Evolutionary conservation across 2,113 vertebrate genomes (phyloP).

Genomic region (Otolemur garnettii): DNA sequence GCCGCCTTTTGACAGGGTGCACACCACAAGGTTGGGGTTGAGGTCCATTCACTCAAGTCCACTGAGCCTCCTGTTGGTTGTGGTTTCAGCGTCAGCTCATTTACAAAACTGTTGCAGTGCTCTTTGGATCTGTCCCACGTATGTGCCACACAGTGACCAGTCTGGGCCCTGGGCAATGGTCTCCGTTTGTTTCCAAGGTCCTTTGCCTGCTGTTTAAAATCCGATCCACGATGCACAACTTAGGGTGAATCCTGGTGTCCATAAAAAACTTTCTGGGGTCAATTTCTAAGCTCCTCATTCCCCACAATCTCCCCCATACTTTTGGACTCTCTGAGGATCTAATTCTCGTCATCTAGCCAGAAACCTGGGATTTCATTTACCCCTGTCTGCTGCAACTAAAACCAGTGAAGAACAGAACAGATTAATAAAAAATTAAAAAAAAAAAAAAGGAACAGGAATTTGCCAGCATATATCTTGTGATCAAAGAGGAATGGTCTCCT

Average conservation of each 20-base stretch:
- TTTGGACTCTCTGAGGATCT: not conserved
- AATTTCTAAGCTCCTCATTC: not conserved
- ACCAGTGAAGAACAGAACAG: not conserved
- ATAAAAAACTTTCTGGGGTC: not conserved
- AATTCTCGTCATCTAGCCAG: not conserved
- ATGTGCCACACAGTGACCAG: not conserved
- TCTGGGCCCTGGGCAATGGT: not conserved
- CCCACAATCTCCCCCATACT: not conserved
- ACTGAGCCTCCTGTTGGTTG: not conserved
- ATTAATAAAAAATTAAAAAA: not conserved
- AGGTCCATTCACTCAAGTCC: constrained; percentile 1
- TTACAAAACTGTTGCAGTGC: not conserved
- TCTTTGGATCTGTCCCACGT: not conserved
- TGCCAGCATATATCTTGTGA: not conserved
- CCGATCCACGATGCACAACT: not conserved
- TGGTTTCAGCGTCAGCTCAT: not conserved
- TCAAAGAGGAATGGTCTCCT: not conserved
- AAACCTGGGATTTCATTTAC: not conserved
- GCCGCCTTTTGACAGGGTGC: not conserved
- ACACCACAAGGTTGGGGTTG: not conserved
- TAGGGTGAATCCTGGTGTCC: not conserved
- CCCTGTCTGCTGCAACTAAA: not conserved
- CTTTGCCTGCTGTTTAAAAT: not conserved
- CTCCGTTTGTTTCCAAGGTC: not conserved
- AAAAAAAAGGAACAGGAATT: not conserved